Percentiles rank a stretch among this genome's conserved stretches.
Evolutionary conservation across 92 coral and sea anemone genomes (phyloP).

Genomic region (Umimayanthus chanpuru): DNA sequence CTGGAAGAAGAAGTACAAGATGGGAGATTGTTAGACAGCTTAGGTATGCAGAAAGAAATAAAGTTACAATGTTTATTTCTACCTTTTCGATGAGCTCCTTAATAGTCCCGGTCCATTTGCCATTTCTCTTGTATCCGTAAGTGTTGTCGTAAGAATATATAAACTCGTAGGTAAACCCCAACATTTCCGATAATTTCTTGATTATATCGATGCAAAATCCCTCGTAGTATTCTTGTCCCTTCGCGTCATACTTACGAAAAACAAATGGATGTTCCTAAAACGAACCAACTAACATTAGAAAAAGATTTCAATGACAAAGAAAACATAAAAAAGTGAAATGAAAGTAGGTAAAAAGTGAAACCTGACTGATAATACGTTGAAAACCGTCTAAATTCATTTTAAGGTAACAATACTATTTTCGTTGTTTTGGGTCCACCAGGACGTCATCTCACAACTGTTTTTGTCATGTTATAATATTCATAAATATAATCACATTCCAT

Average conservation of each 20-base stretch:
- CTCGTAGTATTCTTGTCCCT: conserved; percentile 42
- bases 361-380: too few relatives aligned
- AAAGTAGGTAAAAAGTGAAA: too few relatives aligned
- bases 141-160: conserved; percentile 29
- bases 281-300: neutral
- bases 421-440: too few relatives aligned
- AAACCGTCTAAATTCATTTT: too few relatives aligned
- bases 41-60: too few relatives aligned
- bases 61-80: neutral
- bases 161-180: conserved; percentile 44
- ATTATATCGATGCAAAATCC: conserved; percentile 48
- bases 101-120: conserved; percentile 49
- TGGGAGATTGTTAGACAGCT: too few relatives aligned
- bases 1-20: too few relatives aligned
- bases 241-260: conserved; percentile 20
- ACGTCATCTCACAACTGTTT: too few relatives aligned
- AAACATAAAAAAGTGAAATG: too few relatives aligned
- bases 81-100: conserved; percentile 33
- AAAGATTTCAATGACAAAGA: neutral
- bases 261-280: conserved; percentile 38
- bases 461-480: too few relatives aligned
- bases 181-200: conserved; percentile 28
- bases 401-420: too few relatives aligned
- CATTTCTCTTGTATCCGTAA: conserved; percentile 38
- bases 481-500: too few relatives aligned